phyloP scores from a whole-genome alignment of 2,888 invertebrate species.

The Gymnosoma rotundatum region DNA sequence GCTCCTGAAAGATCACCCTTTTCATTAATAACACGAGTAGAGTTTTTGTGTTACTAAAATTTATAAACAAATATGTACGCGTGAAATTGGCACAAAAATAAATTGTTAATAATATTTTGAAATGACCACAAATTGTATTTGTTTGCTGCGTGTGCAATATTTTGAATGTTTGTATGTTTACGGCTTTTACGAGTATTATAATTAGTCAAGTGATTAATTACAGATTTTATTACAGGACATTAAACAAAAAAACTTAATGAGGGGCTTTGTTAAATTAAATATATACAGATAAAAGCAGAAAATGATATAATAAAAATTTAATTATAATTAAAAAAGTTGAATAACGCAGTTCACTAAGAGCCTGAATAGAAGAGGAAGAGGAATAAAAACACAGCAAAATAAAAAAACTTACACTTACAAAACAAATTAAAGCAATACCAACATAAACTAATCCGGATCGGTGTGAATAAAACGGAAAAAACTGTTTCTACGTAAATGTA shows the following conservation, averaged over 20 bases:
- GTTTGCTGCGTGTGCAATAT: background rate
- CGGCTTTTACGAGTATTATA: slow-evolving; percentile 11
- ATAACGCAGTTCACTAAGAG: too few relatives aligned
- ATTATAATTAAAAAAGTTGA: too few relatives aligned
- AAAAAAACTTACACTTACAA: too few relatives aligned
- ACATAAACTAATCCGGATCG: too few relatives aligned
- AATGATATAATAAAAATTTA: too few relatives aligned
- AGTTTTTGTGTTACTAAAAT: background rate
- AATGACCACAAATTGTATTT: slow-evolving; percentile 47
- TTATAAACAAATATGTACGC: slow-evolving; percentile 26
- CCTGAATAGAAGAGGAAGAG: too few relatives aligned
- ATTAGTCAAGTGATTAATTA: slow-evolving; percentile 39
- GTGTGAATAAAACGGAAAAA: too few relatives aligned
- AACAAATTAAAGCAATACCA: too few relatives aligned
- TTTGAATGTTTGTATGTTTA: background rate
- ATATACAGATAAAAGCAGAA: background rate
- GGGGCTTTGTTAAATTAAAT: background rate
- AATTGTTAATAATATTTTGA: slow-evolving; percentile 35
- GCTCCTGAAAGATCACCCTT: background rate
- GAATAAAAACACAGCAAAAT: too few relatives aligned
- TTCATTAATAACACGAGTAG: background rate
- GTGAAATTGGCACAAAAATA: slow-evolving; percentile 36
- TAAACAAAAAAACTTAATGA: background rate
- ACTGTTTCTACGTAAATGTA: too few relatives aligned
- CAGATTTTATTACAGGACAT: slow-evolving; percentile 1